These are phyloP conservation scores for Gymnocephalus cernua DNA, from an alignment of 2,113 vertebrate genomes.

Conservation along the genomic window DNA sequence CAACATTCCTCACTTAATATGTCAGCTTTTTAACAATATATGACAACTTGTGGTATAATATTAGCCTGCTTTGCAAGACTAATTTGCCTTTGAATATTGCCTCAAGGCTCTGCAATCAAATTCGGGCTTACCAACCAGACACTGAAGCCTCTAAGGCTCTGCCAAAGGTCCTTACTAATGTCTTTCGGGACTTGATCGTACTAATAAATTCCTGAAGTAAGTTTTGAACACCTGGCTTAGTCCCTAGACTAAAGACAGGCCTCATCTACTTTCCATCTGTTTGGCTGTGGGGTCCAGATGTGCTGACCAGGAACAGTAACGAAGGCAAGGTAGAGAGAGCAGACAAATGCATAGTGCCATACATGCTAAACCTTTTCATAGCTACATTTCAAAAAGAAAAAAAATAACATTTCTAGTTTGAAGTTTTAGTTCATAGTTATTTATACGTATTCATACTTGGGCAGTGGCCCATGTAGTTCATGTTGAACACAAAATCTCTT, in stretches of 20 bases:
- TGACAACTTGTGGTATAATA: constrained; percentile 43
- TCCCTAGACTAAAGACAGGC: constrained; percentile 53
- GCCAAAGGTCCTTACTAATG: constrained; percentile 36
- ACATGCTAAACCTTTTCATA: background rate
- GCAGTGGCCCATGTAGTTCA: background rate
- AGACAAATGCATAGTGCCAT: background rate
- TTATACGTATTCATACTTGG: background rate
- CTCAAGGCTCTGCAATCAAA: constrained; percentile 42
- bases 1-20: constrained; percentile 4
- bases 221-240: constrained; percentile 53
- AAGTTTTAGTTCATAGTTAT: background rate
- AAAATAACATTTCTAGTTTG: background rate
- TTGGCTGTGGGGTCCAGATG: constrained; percentile 53
- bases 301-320: constrained; percentile 57
- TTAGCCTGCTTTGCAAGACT: constrained; percentile 34
- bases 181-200: constrained; percentile 44
- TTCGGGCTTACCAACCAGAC: constrained; percentile 41
- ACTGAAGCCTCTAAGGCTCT: constrained; percentile 35
- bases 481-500: constrained; percentile 38
- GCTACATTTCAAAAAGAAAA: background rate
- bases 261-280: constrained; percentile 73
- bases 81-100: constrained; percentile 57
- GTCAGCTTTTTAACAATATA: constrained; percentile 30
- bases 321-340: constrained; percentile 34
- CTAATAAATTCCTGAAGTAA: constrained; percentile 48